These are phyloP conservation scores for Drosophila lini DNA, from an alignment of 1,140 invertebrate species.

Conservation along the genomic window DNA sequence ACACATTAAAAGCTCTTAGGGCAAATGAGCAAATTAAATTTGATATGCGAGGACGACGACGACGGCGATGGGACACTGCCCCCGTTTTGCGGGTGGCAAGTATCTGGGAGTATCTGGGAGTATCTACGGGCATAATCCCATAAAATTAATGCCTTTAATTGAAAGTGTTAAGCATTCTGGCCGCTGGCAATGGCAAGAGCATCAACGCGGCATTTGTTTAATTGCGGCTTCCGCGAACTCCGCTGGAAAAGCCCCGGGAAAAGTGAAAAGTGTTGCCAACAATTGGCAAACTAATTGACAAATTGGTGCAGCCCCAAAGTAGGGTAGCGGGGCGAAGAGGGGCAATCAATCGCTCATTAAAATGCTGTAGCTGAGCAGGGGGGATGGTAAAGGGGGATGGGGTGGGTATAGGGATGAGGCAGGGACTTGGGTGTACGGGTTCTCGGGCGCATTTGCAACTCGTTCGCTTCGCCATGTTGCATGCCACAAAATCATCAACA, in stretches of 20 bases:
- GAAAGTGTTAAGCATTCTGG: slow-evolving; percentile 73
- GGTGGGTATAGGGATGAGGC: background rate
- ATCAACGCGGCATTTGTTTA: slow-evolving; percentile 60
- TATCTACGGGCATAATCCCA: slow-evolving; percentile 63
- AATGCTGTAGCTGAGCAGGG: slow-evolving; percentile 40
- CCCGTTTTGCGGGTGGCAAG: background rate
- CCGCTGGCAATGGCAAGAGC: slow-evolving; percentile 9
- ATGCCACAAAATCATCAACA: slow-evolving; percentile 82
- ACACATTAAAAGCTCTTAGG: slow-evolving; percentile 81
- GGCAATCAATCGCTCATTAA: slow-evolving; percentile 78
- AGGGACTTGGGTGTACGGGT: background rate
- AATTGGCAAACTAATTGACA: slow-evolving; percentile 75
- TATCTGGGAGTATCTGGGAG: background rate
- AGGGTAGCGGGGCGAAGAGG: background rate
- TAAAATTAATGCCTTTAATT: slow-evolving; percentile 83
- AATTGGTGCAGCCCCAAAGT: slow-evolving; percentile 55
- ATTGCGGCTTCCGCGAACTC: slow-evolving; percentile 42
- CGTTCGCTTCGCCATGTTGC: slow-evolving; percentile 69
- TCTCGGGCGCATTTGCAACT: slow-evolving; percentile 49
- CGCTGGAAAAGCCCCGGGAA: slow-evolving; percentile 1
- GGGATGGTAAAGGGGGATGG: background rate
- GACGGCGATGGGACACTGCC: slow-evolving; percentile 9
- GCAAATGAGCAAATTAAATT: slow-evolving; percentile 83
- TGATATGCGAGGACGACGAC: slow-evolving; percentile 65
- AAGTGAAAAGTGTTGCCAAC: slow-evolving; percentile 57